phyloP scores from a whole-genome alignment of 1,140 invertebrate genomes.

The Drosophila ambigua region DNA sequence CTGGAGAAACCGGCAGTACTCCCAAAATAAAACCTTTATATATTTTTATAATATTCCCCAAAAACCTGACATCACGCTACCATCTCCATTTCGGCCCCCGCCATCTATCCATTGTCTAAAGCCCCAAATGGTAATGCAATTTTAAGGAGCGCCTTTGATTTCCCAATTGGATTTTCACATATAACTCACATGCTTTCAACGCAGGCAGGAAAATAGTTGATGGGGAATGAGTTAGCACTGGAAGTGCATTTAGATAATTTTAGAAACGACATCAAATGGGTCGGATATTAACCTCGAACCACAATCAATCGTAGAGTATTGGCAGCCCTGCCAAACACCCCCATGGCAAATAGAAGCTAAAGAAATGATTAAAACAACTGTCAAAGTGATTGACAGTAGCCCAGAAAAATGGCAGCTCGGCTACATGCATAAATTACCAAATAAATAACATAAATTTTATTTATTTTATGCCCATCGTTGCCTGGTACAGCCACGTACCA shows the following conservation, averaged over 20 bases:
- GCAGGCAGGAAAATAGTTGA: constrained; percentile 1
- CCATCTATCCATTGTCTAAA: too few relatives aligned
- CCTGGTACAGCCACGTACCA: constrained; percentile 42
- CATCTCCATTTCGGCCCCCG: too few relatives aligned
- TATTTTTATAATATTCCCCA: too few relatives aligned
- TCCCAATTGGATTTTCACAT: constrained; percentile 51
- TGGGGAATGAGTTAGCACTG: not conserved
- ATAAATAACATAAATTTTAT: constrained; percentile 77
- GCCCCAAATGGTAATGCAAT: constrained; percentile 40
- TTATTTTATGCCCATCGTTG: constrained; percentile 59
- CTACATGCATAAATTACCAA: constrained; percentile 73
- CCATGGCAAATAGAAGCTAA: constrained; percentile 1
- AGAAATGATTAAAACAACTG: constrained; percentile 68
- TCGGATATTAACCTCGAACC: constrained; percentile 12
- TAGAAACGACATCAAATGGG: constrained; percentile 10
- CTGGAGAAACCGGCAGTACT: too few relatives aligned
- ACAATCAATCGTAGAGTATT: constrained; percentile 36
- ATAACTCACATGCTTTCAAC: constrained; percentile 23
- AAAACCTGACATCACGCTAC: too few relatives aligned
- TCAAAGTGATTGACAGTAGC: constrained; percentile 65
- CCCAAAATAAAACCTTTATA: too few relatives aligned
- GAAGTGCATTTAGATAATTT: constrained; percentile 39
- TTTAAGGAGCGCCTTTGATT: constrained; percentile 55
- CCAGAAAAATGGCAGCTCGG: constrained; percentile 33
- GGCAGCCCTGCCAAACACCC: not conserved